Base-by-base conservation (phyloP, 2,888 invertebrate genomes). In the Sarcophaga subvicina region DNA sequence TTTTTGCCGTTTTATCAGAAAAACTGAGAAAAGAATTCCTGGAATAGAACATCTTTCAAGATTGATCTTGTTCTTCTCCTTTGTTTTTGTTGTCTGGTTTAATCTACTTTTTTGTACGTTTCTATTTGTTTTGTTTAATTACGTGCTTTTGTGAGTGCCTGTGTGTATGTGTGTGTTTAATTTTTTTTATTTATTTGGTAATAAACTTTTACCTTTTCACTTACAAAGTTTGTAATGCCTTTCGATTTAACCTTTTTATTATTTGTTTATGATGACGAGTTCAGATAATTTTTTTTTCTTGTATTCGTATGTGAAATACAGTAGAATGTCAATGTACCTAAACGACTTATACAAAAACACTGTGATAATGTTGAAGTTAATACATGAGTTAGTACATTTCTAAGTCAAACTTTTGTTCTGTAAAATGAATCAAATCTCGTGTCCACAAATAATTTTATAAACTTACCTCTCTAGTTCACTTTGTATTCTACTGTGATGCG, bases 61-160 rank as follows among this genome's bases (percentile, higher is more conserved):
- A 86, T 80, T 80, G 77, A 86, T 86, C 80, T 86, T 63, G 60
- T 80, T 71, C 64, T 11, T 71, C 64, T 11, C 20, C 47, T 60
- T 60, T 47, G 47, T 47, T 72, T 37, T 49, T 72, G 71, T 20
- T 70, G 71, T 72, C 62, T 66, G 71, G 67, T 76, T 70, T 82
- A 85, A 81, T 81, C 72, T 79, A 75, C 20, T 75, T 63, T 69
- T 69, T 47, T 69, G 17, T 12, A 12, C 14, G 2, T 47, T 54
- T 22, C 12, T 37, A 10, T 47, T n/a, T 66, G 47, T 47, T 4
- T 80, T 79, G 10, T 64, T 76, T 72, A 37, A 37, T 37, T 66
- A 75, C 59, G 17, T 75, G 59, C 63, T 37, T 25, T 20, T 70
- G 54, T 59, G 59, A 64, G 63, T 71, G 8, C 37, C 70, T 66